Conservation (phyloP, 1,140 invertebrate genomes). For the Brachionus asplanchnoidis region DNA sequence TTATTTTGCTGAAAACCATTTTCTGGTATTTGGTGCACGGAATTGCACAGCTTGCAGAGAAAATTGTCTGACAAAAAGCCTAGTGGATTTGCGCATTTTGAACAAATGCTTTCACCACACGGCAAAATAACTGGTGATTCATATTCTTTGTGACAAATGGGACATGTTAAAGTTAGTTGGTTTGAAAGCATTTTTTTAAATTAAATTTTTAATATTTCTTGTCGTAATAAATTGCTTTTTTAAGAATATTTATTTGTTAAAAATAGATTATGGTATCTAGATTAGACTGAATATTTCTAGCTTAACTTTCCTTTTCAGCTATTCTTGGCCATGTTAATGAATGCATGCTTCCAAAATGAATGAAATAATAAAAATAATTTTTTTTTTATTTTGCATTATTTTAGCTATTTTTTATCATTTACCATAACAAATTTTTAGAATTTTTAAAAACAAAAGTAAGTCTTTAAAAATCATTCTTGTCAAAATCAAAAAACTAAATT, state of each 20-base stretch:
- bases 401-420: too few species aligned
- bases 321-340: not conserved
- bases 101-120: not conserved
- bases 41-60: not conserved
- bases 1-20: conserved; percentile 23
- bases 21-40: not conserved
- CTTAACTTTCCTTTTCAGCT: not conserved
- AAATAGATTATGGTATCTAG: not conserved
- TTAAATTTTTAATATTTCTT: not conserved
- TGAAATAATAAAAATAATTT: too few species aligned
- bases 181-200: not conserved
- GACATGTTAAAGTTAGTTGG: not conserved
- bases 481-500: too few species aligned
- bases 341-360: not conserved
- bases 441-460: too few species aligned
- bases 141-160: not conserved
- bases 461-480: too few species aligned
- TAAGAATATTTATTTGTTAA: not conserved
- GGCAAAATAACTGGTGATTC: not conserved
- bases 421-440: too few species aligned
- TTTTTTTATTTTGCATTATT: too few species aligned
- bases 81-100: not conserved
- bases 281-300: not conserved
- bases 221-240: not conserved
- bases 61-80: not conserved